Evolutionary conservation across 1,140 invertebrate genomes (phyloP).

Genomic region (Notospermus geniculatus): DNA sequence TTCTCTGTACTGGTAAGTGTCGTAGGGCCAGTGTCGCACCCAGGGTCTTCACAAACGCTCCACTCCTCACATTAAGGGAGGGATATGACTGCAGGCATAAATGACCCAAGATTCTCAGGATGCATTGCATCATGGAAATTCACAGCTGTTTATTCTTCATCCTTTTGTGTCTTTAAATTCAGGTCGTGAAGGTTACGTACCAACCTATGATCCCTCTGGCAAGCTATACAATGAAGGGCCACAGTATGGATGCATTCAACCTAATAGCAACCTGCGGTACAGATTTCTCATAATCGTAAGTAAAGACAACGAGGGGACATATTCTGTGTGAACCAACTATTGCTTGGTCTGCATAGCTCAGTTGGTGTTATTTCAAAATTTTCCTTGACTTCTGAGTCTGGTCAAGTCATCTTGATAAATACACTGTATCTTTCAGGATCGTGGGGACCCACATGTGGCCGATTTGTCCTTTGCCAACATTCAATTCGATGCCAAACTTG

Average conservation of each 20-base stretch:
- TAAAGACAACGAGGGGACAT: neutral
- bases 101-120: no score
- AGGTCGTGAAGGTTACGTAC: conserved; percentile 56
- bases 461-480: conserved; percentile 43
- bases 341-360: no score
- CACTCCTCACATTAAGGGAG: neutral
- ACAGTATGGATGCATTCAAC: conserved; percentile 59
- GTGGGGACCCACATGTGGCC: conserved; percentile 45
- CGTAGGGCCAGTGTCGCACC: no score
- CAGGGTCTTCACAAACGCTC: neutral
- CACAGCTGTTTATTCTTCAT: no score
- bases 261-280: conserved; percentile 51
- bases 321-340: neutral
- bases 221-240: conserved; percentile 55
- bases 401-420: neutral
- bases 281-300: conserved; percentile 58
- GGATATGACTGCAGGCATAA: neutral
- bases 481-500: conserved; percentile 54
- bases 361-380: neutral
- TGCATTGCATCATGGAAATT: no score
- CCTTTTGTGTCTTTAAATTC: conserved; percentile 10
- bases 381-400: neutral
- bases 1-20: conserved; percentile 54
- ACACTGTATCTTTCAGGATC: conserved; percentile 49
- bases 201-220: conserved; percentile 58